Evolutionary conservation across 2,888 invertebrate genomes (phyloP).

Genomic region (Cerceris ruficornis): DNA sequence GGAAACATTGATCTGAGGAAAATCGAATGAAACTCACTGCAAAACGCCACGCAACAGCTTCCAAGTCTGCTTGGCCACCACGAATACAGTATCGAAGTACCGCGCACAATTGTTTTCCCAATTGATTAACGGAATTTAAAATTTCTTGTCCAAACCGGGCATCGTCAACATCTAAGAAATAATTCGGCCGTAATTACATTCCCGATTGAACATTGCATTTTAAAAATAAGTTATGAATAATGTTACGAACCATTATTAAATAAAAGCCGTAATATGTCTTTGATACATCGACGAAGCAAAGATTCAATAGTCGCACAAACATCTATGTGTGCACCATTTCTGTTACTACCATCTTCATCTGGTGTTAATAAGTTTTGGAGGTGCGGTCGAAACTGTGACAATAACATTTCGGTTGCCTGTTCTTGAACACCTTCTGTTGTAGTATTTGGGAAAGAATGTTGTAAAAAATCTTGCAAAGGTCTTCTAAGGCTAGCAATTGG

Average conservation of each 20-base stretch:
- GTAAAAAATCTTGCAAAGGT: slow-evolving; percentile 68
- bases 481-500: slow-evolving; percentile 66
- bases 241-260: slow-evolving; percentile 62
- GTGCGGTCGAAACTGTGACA: slow-evolving; percentile 62
- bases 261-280: slow-evolving; percentile 58
- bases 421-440: slow-evolving; percentile 55
- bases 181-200: neutral
- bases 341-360: slow-evolving; percentile 48
- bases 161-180: slow-evolving; percentile 62
- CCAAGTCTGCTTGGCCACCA: slow-evolving; percentile 81
- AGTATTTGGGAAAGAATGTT: slow-evolving; percentile 61
- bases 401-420: slow-evolving; percentile 61
- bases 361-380: slow-evolving; percentile 59
- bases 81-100: slow-evolving; percentile 69
- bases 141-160: slow-evolving; percentile 61
- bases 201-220: neutral
- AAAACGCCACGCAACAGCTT: slow-evolving; percentile 77
- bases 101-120: slow-evolving; percentile 62
- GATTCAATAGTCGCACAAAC: slow-evolving; percentile 66
- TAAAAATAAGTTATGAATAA: slow-evolving; percentile 1
- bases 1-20: neutral
- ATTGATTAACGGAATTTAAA: slow-evolving; percentile 54
- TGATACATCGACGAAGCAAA: slow-evolving; percentile 59
- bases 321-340: slow-evolving; percentile 57
- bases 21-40: slow-evolving; percentile 74